Evolutionary conservation across 2,113 vertebrate genomes (phyloP).

Genomic region (Struthidea cinerea): DNA sequence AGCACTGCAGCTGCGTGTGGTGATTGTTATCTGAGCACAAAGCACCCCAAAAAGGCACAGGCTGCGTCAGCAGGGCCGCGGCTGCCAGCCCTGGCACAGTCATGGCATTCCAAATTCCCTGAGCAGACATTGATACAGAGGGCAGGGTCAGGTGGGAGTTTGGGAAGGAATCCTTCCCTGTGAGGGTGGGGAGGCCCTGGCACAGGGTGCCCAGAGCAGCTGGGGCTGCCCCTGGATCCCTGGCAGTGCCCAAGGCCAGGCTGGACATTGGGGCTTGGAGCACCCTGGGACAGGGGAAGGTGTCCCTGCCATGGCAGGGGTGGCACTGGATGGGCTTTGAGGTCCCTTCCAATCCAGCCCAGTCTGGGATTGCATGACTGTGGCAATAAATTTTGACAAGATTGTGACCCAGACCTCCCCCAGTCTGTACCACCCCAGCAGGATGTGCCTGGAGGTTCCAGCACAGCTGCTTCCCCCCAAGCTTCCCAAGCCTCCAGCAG

Average conservation of each 20-base stretch:
- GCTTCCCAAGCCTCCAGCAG: neutral
- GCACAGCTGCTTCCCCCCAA: fast-evolving
- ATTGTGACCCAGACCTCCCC: fast-evolving
- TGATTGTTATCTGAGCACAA: neutral
- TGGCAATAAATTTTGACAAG: too few relatives aligned
- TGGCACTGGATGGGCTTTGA: fast-evolving
- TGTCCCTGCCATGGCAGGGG: neutral
- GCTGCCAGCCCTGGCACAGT: fast-evolving
- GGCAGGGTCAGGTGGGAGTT: fast-evolving
- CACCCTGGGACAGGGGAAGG: neutral
- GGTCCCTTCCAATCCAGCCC: fast-evolving
- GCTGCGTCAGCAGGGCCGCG: fast-evolving
- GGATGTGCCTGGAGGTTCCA: neutral
- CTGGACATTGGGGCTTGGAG: neutral
- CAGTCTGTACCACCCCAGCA: fast-evolving
- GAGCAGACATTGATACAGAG: fast-evolving
- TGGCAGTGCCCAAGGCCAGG: neutral
- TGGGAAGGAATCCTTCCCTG: neutral
- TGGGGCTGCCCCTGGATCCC: neutral
- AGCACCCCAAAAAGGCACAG: neutral
- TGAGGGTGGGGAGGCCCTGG: fast-evolving
- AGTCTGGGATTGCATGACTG: neutral
- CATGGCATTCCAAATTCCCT: fast-evolving
- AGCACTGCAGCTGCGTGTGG: neutral
- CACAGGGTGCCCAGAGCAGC: neutral